phyloP scores from a whole-genome alignment of 2,888 invertebrate species.

The Gryllus longicercus region DNA sequence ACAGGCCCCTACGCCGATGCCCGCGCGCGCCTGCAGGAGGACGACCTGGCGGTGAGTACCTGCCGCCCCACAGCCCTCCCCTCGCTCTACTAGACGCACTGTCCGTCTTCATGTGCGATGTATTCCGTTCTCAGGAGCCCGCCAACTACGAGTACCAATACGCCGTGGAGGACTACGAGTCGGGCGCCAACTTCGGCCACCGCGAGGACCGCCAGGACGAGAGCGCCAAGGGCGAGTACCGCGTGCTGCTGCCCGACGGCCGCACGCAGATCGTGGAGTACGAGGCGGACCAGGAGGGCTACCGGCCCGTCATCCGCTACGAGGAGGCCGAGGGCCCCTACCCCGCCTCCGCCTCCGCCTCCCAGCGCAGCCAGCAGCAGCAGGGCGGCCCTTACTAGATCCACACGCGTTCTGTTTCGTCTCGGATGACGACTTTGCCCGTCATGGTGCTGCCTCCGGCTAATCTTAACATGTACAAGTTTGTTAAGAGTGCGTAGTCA shows the following conservation, averaged over 20 bases:
- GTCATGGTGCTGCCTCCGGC: no score
- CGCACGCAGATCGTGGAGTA: slow-evolving; percentile 63
- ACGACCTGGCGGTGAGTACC: background rate
- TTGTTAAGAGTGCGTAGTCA: no score
- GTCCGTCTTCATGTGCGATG: background rate
- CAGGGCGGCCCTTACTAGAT: no score
- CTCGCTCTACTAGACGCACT: background rate
- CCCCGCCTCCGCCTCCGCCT: slow-evolving; percentile 54
- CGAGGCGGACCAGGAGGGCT: slow-evolving; percentile 60
- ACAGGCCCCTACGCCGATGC: background rate
- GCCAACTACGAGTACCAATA: slow-evolving; percentile 65
- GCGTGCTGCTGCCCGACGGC: slow-evolving; percentile 62
- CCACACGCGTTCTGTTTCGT: no score
- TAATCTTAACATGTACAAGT: no score
- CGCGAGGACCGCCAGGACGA: slow-evolving; percentile 62
- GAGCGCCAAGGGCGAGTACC: slow-evolving; percentile 61
- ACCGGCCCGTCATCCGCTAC: slow-evolving; percentile 56
- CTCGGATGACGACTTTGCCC: no score
- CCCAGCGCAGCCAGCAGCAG: no score
- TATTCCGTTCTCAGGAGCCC: slow-evolving; percentile 50
- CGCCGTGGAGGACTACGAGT: slow-evolving; percentile 58
- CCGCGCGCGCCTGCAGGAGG: background rate
- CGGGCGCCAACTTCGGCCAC: slow-evolving; percentile 61
- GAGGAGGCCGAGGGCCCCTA: slow-evolving; percentile 40
- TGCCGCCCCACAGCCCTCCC: background rate